A percentile compares a stretch with the other conserved stretches of the same genome.
These are phyloP conservation scores for Anoura caudifer DNA, from an alignment of 2,113 vertebrate genomes.

Conservation along the genomic window DNA sequence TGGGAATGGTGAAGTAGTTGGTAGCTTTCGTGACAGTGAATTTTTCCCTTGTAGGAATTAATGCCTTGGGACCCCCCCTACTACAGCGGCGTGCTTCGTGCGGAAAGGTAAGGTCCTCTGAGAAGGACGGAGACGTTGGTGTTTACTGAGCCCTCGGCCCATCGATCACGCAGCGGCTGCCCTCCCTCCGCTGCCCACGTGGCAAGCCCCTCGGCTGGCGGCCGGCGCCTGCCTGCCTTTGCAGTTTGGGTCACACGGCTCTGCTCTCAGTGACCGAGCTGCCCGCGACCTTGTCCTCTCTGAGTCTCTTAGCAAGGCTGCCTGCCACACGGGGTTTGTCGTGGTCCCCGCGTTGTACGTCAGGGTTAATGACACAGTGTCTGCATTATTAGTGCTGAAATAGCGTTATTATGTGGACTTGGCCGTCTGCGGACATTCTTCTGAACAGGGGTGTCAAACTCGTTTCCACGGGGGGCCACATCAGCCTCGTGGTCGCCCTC, in stretches of 20 bases:
- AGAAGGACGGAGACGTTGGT: neutral
- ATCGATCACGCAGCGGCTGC: neutral
- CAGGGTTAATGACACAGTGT: neutral
- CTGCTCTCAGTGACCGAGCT: neutral
- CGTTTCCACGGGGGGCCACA: too few species aligned
- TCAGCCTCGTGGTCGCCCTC: too few species aligned
- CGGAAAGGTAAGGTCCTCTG: conserved; percentile 89
- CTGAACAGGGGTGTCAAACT: neutral
- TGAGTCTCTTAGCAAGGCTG: neutral
- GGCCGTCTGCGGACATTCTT: neutral
- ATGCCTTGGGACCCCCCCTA: conserved; percentile 99
- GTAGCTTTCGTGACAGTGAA: neutral
- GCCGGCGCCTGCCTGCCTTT: rapidly evolving
- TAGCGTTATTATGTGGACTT: neutral
- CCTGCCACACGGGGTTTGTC: neutral
- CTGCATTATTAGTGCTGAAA: neutral
- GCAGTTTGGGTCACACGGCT: too few species aligned
- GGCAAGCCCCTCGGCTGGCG: neutral
- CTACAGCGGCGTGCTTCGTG: conserved; percentile 92
- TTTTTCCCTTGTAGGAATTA: conserved; percentile 84
- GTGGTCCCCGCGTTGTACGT: neutral
- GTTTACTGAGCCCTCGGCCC: neutral
- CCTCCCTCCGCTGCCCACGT: rapidly evolving
- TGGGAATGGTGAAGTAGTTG: neutral
- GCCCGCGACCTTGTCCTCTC: rapidly evolving